These are phyloP conservation scores for Mythimna albipuncta DNA, from an alignment of 2,888 invertebrate species.

Conservation along the genomic window DNA sequence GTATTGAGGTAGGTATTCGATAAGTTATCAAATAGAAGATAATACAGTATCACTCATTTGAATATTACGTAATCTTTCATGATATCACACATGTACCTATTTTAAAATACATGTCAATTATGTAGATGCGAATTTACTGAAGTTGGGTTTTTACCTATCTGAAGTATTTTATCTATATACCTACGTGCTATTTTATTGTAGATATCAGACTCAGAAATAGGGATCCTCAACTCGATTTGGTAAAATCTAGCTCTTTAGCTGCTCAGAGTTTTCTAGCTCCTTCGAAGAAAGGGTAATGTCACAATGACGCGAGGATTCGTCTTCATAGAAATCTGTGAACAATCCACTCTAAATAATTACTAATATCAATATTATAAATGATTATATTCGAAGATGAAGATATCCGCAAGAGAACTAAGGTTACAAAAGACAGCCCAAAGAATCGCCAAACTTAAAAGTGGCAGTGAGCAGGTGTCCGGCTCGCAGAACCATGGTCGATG, in stretches of 20 bases:
- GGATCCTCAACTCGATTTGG: background rate
- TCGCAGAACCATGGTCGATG: too few species aligned
- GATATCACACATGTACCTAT: slow-evolving; percentile 24
- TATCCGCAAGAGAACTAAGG: too few species aligned
- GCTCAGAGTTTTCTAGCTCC: too few species aligned
- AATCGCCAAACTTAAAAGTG: too few species aligned
- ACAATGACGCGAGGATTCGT: too few species aligned
- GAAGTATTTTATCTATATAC: slow-evolving; percentile 23
- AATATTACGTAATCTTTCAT: slow-evolving; percentile 19
- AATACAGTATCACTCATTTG: slow-evolving; percentile 1
- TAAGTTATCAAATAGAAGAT: background rate
- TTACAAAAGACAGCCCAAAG: too few species aligned
- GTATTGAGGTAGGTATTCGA: background rate
- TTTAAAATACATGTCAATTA: slow-evolving; percentile 36
- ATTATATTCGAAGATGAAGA: too few species aligned
- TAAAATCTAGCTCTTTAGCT: background rate
- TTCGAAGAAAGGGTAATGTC: too few species aligned
- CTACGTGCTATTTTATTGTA: background rate
- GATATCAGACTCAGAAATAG: background rate
- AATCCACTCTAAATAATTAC: too few species aligned
- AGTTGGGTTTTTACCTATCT: slow-evolving; percentile 14
- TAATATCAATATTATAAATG: too few species aligned
- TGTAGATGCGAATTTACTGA: slow-evolving; percentile 28
- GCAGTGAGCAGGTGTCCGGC: too few species aligned
- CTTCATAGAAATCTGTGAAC: too few species aligned